Evolutionary conservation across 2,797 vertebrate species (phyloP).

Genomic region (Muraenolepis orangiensis): DNA sequence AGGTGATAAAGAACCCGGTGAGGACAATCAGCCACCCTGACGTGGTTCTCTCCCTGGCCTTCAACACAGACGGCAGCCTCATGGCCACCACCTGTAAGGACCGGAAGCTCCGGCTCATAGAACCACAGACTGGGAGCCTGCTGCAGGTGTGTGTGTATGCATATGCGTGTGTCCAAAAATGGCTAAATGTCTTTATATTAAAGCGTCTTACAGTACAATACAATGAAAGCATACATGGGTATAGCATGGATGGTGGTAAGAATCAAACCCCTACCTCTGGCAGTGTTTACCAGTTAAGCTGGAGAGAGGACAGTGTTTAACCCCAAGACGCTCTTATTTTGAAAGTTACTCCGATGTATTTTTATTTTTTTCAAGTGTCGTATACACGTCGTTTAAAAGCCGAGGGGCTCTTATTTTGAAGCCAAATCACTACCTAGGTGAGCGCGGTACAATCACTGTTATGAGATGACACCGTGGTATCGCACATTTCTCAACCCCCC

Average conservation of each 20-base stretch:
- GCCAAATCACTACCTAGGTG: neutral
- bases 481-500: neutral
- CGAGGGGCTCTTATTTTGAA: neutral
- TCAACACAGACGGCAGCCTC: constrained; percentile 85
- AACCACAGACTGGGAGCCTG: constrained; percentile 76
- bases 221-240: neutral
- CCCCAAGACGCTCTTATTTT: neutral
- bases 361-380: too few species aligned
- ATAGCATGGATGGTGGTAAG: neutral
- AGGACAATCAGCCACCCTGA: constrained; percentile 83
- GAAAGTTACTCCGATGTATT: too few species aligned
- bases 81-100: constrained; percentile 88
- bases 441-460: neutral
- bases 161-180: neutral
- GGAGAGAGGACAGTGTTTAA: too few species aligned
- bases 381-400: neutral
- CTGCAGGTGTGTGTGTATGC: constrained; percentile 61
- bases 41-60: constrained; percentile 89
- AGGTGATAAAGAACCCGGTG: constrained; percentile 77
- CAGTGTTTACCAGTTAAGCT: neutral
- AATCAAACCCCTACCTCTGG: neutral
- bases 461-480: neutral
- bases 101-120: constrained; percentile 82
- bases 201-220: neutral
- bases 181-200: neutral